Conservation (phyloP, 2,113 vertebrate species). For the Trichechus manatus region DNA sequence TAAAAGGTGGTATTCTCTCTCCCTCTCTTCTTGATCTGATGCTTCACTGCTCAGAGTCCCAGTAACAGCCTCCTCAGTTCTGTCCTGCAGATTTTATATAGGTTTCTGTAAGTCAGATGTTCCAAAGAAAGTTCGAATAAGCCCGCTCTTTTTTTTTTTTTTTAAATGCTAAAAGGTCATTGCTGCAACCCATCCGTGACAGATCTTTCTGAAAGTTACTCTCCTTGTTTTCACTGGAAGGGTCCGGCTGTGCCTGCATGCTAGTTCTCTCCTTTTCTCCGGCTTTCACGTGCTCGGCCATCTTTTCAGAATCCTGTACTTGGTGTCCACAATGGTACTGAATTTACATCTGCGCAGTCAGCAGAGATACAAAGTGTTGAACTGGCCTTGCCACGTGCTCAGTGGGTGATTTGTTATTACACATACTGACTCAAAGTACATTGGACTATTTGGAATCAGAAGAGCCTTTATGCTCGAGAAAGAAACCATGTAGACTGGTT, state of each 20-base stretch:
- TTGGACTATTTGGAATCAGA: conserved; percentile 23
- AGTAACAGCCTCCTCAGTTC: conserved; percentile 35
- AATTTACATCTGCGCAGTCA: conserved; percentile 65
- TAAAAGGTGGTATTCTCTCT: background rate
- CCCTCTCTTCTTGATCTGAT: background rate
- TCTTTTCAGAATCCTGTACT: conserved; percentile 54
- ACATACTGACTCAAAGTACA: conserved; percentile 50
- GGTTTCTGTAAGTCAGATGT: conserved; percentile 48
- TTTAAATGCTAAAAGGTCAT: conserved; percentile 25
- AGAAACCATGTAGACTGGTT: background rate
- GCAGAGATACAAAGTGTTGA: conserved; percentile 66
- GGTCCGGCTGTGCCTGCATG: conserved; percentile 51
- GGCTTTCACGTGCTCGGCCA: conserved; percentile 39
- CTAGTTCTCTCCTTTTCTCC: conserved; percentile 6
- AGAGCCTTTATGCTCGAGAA: background rate
- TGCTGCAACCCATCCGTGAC: conserved; percentile 38
- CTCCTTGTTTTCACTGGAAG: conserved; percentile 35
- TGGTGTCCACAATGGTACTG: conserved; percentile 76
- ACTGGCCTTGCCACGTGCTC: conserved; percentile 69
- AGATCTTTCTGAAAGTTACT: conserved; percentile 21
- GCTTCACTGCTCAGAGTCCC: conserved; percentile 38
- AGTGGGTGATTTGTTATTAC: conserved; percentile 32
- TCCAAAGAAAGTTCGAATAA: conserved; percentile 52
- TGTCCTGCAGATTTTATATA: conserved; percentile 34
- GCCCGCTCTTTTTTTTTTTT: background rate